Conservation (phyloP, 2,113 vertebrate genomes). For the Gobius niger region DNA sequence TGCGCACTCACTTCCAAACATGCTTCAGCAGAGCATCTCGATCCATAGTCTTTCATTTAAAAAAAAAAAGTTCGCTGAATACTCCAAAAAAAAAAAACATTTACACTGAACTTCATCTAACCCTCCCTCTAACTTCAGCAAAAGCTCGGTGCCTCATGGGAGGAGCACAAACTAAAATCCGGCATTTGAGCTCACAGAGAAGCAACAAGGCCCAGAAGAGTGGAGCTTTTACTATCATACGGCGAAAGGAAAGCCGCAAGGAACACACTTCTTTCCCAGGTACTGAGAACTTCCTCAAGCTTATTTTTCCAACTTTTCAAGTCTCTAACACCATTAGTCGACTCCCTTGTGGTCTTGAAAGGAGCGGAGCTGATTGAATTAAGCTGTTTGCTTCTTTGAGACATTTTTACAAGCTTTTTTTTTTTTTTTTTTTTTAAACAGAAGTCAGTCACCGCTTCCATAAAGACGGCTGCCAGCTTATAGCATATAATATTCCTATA, state of each 20-base stretch:
- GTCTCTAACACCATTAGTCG: constrained; percentile 63
- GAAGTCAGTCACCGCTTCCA: constrained; percentile 35
- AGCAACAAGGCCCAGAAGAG: constrained; percentile 76
- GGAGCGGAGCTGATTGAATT: constrained; percentile 62
- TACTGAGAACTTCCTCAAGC: constrained; percentile 71
- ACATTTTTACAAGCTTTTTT: constrained; percentile 56
- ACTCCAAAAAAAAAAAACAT: constrained; percentile 43
- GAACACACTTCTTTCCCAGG: constrained; percentile 72
- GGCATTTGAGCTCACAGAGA: constrained; percentile 75
- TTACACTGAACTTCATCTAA: constrained; percentile 75
- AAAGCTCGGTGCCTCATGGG: constrained; percentile 72
- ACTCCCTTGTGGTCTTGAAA: constrained; percentile 68
- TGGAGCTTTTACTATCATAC: constrained; percentile 73
- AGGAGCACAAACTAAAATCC: constrained; percentile 75
- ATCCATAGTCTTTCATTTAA: constrained; percentile 64
- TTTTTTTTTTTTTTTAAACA: constrained; percentile 18
- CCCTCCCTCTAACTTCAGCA: constrained; percentile 74
- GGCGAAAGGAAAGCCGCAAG: constrained; percentile 67
- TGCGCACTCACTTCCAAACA: constrained; percentile 57
- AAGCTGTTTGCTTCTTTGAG: constrained; percentile 65
- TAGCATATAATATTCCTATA: constrained; percentile 8
- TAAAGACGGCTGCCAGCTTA: constrained; percentile 1
- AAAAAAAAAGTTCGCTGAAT: constrained; percentile 71
- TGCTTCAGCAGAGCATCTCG: constrained; percentile 63
- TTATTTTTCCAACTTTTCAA: constrained; percentile 68